phyloP scores from a whole-genome alignment of 2,113 vertebrate genomes.

The Laticauda laticaudata region DNA sequence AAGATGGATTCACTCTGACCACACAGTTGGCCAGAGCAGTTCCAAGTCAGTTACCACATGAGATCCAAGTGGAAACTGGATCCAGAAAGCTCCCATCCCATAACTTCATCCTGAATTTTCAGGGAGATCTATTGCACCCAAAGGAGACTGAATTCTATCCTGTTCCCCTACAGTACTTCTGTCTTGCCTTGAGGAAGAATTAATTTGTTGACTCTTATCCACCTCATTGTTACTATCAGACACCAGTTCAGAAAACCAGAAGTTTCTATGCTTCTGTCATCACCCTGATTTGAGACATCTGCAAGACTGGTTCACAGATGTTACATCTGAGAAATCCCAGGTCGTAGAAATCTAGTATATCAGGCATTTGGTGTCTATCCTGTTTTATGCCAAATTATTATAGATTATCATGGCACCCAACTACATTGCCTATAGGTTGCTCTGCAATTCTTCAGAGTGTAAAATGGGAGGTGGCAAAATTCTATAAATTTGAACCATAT shows the following conservation, averaged over 20 bases:
- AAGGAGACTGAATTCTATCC: not conserved
- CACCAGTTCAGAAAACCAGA: not conserved
- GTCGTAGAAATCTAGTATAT: not conserved
- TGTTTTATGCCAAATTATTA: not conserved
- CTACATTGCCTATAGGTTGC: no score
- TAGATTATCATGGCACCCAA: not conserved
- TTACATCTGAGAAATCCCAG: not conserved
- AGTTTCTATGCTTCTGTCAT: not conserved
- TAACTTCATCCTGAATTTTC: not conserved
- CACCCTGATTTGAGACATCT: not conserved
- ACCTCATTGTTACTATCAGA: not conserved
- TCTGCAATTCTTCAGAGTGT: not conserved
- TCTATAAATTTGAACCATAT: not conserved
- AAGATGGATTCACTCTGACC: not conserved
- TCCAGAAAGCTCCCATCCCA: not conserved
- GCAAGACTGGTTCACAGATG: not conserved
- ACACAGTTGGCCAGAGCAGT: not conserved
- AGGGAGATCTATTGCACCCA: not conserved
- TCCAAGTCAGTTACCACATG: not conserved
- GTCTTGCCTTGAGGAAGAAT: not conserved
- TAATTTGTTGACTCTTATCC: not conserved
- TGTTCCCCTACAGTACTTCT: not conserved
- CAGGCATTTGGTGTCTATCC: no score
- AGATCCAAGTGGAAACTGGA: not conserved
- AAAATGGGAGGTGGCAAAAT: not conserved